These are phyloP conservation scores for Nephotettix cincticeps DNA, from an alignment of 1,140 invertebrate genomes.

Conservation along the genomic window DNA sequence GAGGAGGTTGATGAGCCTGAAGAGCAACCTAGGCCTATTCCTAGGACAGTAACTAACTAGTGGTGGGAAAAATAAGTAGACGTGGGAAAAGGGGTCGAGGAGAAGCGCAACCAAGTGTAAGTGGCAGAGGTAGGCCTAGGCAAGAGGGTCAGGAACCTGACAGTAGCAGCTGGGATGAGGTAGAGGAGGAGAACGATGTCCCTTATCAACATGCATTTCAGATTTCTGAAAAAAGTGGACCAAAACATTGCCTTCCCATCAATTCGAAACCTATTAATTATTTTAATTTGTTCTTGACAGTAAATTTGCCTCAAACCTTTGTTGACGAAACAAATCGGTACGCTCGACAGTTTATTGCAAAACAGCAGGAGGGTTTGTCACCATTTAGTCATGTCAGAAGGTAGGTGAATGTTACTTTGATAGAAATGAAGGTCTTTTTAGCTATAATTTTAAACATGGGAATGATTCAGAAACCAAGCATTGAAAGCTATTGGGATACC, in stretches of 20 bases:
- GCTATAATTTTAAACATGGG: constrained; percentile 19
- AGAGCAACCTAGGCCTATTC: too few relatives aligned
- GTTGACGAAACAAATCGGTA: constrained; percentile 15
- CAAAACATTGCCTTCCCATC: constrained; percentile 8
- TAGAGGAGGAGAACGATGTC: background rate
- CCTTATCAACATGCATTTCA: background rate
- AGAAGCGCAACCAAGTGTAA: background rate
- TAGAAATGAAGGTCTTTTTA: constrained; percentile 14
- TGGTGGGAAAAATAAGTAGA: background rate
- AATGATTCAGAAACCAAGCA: background rate
- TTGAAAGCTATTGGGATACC: background rate
- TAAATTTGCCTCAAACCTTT: constrained; percentile 2
- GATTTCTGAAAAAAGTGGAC: background rate
- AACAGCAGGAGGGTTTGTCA: background rate
- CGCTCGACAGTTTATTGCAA: background rate
- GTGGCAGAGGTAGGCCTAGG: too few relatives aligned
- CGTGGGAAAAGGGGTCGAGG: background rate
- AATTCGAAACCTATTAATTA: background rate
- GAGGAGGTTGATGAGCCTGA: background rate
- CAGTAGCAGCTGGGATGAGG: background rate
- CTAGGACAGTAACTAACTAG: background rate
- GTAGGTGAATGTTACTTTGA: background rate
- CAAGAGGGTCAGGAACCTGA: too few relatives aligned
- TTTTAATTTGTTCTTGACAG: constrained; percentile 17
- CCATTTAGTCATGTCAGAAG: background rate